Percentiles rank a stretch among this genome's conserved stretches.
phyloP scores from a whole-genome alignment of 2,113 vertebrate species.

The Mus spicilegus region DNA sequence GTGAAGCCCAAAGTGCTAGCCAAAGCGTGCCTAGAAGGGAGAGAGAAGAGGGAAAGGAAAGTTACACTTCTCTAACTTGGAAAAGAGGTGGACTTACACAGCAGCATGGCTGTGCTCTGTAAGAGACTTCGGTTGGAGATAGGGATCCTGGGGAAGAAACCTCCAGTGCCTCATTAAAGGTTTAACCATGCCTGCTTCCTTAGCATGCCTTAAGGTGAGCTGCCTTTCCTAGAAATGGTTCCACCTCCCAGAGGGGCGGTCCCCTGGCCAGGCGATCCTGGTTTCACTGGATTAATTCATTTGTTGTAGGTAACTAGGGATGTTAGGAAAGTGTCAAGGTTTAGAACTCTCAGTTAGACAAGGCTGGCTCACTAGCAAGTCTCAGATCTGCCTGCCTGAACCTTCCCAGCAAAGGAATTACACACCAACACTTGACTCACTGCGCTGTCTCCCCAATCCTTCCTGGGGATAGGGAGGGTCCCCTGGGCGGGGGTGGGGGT shows the following conservation, averaged over 20 bases:
- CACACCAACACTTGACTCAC: background rate
- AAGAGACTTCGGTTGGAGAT: background rate
- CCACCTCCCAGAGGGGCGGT: background rate
- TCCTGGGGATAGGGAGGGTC: no score
- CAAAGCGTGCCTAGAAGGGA: background rate
- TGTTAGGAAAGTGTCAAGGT: background rate
- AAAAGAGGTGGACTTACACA: background rate
- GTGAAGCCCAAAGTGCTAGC: background rate
- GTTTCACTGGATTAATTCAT: background rate
- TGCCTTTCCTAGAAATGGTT: background rate
- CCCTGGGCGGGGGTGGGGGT: no score
- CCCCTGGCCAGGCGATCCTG: background rate
- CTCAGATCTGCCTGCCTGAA: background rate
- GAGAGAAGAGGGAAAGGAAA: background rate
- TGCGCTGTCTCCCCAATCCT: background rate
- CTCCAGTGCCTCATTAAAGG: background rate
- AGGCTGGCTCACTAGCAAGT: background rate
- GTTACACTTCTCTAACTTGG: background rate
- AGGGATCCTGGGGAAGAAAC: background rate
- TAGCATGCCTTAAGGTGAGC: background rate
- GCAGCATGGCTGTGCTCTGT: background rate
- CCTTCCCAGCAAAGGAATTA: background rate
- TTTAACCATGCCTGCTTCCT: background rate
- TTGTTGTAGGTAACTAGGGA: background rate
- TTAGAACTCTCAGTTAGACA: background rate